Conservation (phyloP, 2,797 vertebrate genomes). For the Alosa sapidissima region DNA sequence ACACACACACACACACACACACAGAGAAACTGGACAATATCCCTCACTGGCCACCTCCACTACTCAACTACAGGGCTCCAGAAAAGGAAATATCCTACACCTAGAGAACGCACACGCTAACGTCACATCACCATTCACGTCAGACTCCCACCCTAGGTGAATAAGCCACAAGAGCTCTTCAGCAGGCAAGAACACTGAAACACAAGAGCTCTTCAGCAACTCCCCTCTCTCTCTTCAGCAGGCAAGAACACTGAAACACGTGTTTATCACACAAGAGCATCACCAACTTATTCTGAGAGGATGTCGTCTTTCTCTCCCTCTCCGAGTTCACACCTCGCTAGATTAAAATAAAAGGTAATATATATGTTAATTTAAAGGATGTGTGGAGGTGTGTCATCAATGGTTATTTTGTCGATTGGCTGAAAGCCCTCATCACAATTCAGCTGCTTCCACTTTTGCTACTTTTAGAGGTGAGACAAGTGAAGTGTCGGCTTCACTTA, state of each 20-base stretch:
- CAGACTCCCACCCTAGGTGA: not conserved
- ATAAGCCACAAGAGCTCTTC: not conserved
- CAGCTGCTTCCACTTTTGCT: not conserved
- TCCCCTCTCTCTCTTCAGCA: not conserved
- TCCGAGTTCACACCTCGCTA: not conserved
- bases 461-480: not conserved
- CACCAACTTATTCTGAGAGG: not conserved
- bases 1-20: not conserved
- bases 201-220: not conserved
- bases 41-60: not conserved
- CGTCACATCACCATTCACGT: not conserved
- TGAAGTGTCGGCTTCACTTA: not conserved
- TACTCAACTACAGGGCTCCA: not conserved
- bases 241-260: not conserved
- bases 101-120: not conserved
- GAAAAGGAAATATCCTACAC: not conserved
- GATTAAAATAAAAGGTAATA: not conserved
- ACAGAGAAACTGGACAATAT: not conserved
- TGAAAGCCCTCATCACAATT: not conserved
- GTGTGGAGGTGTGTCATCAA: not conserved
- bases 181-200: not conserved
- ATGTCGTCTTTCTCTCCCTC: too few species aligned
- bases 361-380: not conserved
- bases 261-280: not conserved
- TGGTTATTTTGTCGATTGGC: not conserved